Evolutionary conservation across 2,888 invertebrate species (phyloP).

Genomic region (Dicyrtoma fusca): DNA sequence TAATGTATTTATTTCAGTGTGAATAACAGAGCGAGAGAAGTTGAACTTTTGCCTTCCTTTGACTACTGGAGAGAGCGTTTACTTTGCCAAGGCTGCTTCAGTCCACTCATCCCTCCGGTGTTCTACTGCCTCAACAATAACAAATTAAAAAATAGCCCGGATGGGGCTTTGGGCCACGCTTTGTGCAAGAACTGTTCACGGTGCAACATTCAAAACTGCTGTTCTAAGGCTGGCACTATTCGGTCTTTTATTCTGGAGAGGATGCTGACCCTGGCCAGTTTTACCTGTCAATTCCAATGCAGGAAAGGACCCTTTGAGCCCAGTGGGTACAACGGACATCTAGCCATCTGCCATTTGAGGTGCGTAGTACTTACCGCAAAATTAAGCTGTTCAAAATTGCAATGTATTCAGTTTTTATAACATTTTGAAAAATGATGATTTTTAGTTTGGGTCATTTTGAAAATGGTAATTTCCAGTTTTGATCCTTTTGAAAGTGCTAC

Average conservation of each 20-base stretch:
- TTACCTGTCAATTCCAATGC: slow-evolving; percentile 13
- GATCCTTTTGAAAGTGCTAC: no score
- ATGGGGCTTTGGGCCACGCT: background rate
- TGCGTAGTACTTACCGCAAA: no score
- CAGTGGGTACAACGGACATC: background rate
- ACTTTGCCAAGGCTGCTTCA: slow-evolving; percentile 1
- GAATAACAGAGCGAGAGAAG: no score
- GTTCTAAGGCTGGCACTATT: slow-evolving; percentile 1
- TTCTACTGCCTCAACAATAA: slow-evolving; percentile 9
- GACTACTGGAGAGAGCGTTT: slow-evolving; percentile 23
- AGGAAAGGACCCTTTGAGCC: slow-evolving; percentile 11
- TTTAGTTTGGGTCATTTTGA: no score
- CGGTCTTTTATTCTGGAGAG: slow-evolving; percentile 11
- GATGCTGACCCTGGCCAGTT: background rate
- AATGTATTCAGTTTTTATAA: no score
- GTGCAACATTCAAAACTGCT: slow-evolving; percentile 5
- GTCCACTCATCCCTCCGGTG: slow-evolving; percentile 10
- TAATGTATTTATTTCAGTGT: no score
- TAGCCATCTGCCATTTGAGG: slow-evolving; percentile 7
- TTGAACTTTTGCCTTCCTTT: no score
- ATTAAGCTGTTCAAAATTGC: no score
- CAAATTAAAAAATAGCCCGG: no score
- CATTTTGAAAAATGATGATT: no score
- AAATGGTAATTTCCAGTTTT: no score
- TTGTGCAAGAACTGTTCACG: slow-evolving; percentile 14